Evolutionary conservation across 2,113 vertebrate species (phyloP).

Genomic region (Atractosteus spatula): DNA sequence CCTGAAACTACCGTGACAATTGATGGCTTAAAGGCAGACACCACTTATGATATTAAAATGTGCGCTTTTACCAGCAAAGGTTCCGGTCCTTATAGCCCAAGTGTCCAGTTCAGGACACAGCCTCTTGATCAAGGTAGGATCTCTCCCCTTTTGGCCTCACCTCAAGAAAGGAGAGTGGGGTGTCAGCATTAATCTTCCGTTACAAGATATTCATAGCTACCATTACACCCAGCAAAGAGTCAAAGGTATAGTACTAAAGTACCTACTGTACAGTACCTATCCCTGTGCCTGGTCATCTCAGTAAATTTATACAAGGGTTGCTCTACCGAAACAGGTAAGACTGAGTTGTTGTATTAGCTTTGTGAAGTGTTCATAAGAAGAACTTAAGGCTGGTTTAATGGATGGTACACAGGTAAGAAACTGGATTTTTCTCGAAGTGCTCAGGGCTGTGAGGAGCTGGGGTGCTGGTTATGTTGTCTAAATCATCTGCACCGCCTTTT

Average conservation of each 20-base stretch:
- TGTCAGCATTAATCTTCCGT: conserved; percentile 12
- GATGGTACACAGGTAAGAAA: conserved; percentile 55
- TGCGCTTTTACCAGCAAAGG: conserved; percentile 99
- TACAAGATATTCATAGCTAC: conserved; percentile 8
- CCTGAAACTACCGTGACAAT: conserved; percentile 85
- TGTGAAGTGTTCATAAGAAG: conserved; percentile 4
- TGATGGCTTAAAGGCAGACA: conserved; percentile 93
- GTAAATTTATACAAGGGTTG: conserved; percentile 22
- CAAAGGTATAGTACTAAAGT: conserved; percentile 21
- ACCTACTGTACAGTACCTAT: background rate
- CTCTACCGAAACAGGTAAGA: conserved; percentile 30
- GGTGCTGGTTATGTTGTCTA: conserved; percentile 67
- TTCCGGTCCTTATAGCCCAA: conserved; percentile 97
- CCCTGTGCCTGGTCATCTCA: conserved; percentile 14
- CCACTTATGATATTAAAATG: conserved; percentile 99
- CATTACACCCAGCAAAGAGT: conserved; percentile 2
- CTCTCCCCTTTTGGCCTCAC: conserved; percentile 74
- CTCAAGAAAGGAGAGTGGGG: conserved; percentile 37
- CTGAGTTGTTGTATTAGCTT: conserved; percentile 18
- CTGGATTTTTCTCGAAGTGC: background rate
- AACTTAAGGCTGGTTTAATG: conserved; percentile 45
- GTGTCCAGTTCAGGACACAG: conserved; percentile 99
- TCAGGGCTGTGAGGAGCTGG: background rate
- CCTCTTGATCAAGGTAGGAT: conserved; percentile 99
- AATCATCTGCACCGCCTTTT: conserved; percentile 81